Base-by-base conservation (phyloP, 2,888 invertebrate genomes). In the Bombyx huttoni region DNA sequence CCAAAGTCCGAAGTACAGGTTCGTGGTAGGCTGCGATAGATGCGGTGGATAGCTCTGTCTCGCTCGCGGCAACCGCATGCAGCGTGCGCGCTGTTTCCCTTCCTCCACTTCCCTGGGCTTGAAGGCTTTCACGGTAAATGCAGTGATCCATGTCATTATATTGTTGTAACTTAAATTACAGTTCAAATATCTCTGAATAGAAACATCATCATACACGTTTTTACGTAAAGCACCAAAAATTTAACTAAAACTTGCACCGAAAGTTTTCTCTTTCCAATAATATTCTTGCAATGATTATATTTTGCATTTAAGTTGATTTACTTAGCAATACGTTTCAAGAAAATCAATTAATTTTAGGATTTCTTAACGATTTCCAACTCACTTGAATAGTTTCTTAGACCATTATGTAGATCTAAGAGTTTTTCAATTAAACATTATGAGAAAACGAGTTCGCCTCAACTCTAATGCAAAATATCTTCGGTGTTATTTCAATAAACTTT, bases 51-150 rank as follows among this genome's bases (percentile, higher is more conserved):
- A 40, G 48, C n/a, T 40, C 51, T 47, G 24, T 51, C 50, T 52
- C 52, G 48, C 51, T 52, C 49, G 52, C 48, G 54, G 58, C 59
- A 67, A 68, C 64, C 65, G 59, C 63, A 70, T 68, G 67, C 68
- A 63, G 58, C 60, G 61, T 65, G 65, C 63, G 67, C 62, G 63
- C 53, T 53, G 56, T 52, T 51, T 51, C 52, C 54, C 54, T 51
- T 53, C 53, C 53, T 47, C 54, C 56, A 49, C 55, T 53, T 56
- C 50, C 46, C 47, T 51, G 49, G 34, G 50, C 52, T 49, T 51
- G 56, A 58, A 64, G 65, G 60, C 62, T 64, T 69, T 59, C 61
- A 62, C 65, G 63, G 59, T 52, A 51, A 51, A 51, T 12, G 49
- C 50, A 50, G 46, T 40, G 40, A 40, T 40, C 40, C 40, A 40